These are phyloP conservation scores for Drosophila lowei DNA, from an alignment of 1,140 invertebrate species.

Conservation along the genomic window DNA sequence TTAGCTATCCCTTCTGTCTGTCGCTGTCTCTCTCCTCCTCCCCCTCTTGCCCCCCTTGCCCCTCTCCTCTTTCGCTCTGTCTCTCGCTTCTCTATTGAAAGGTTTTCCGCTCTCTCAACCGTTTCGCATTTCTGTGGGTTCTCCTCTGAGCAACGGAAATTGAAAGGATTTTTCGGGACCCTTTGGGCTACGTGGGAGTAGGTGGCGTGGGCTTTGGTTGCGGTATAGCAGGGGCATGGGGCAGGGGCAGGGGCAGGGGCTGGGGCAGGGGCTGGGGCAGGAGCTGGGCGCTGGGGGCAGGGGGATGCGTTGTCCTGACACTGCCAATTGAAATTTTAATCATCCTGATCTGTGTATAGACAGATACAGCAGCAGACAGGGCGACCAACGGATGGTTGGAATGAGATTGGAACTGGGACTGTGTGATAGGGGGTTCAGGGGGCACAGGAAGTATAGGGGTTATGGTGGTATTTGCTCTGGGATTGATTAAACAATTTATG, in stretches of 20 bases:
- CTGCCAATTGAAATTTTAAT: conserved; percentile 55
- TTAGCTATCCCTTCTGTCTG: conserved; percentile 31
- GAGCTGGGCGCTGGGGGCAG: conserved; percentile 13
- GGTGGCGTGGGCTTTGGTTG: conserved; percentile 8
- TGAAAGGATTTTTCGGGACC: conserved; percentile 51
- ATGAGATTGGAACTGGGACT: too few species aligned
- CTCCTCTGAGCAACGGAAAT: conserved; percentile 41
- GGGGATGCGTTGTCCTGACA: conserved; percentile 45
- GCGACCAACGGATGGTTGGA: too few species aligned
- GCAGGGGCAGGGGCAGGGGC: conserved; percentile 18
- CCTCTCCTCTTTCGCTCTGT: background rate
- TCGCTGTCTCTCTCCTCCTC: background rate
- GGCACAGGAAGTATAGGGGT: too few species aligned
- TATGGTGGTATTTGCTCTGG: background rate
- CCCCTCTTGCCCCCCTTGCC: background rate
- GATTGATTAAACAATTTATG: conserved; percentile 23
- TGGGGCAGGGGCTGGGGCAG: background rate
- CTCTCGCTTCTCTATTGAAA: conserved; percentile 3
- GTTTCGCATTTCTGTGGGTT: conserved; percentile 28
- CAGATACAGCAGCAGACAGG: background rate
- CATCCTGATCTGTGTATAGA: conserved; percentile 39
- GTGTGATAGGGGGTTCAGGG: background rate
- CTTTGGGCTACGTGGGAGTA: background rate
- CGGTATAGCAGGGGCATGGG: background rate
- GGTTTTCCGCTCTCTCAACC: conserved; percentile 32